These are phyloP conservation scores for Todiramphus chloris DNA, from an alignment of 2,113 vertebrate species.

Conservation along the genomic window DNA sequence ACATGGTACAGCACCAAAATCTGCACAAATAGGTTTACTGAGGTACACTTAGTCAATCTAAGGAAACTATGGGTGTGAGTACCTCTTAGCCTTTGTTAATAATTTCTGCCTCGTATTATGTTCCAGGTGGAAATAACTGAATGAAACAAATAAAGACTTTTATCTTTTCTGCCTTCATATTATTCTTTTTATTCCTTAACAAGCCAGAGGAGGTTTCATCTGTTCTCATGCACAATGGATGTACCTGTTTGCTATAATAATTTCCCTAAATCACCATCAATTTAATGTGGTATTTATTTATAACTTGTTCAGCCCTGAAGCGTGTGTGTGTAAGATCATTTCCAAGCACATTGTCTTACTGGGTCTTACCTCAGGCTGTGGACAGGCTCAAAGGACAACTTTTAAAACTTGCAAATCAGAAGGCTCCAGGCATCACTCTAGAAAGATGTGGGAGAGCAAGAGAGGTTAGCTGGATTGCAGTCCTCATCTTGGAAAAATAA, in stretches of 20 bases:
- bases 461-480: background rate
- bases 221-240: background rate
- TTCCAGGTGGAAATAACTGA: background rate
- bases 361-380: background rate
- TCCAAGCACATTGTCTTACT: background rate
- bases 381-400: background rate
- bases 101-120: background rate
- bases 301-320: background rate
- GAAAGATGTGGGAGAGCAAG: background rate
- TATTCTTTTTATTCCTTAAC: background rate
- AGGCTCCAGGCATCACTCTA: background rate
- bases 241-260: background rate
- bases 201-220: background rate
- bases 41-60: background rate
- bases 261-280: background rate
- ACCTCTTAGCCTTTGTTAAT: background rate
- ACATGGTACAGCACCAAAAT: background rate
- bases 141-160: background rate
- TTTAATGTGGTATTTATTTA: background rate
- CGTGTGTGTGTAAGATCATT: accelerated
- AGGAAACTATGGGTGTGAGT: background rate
- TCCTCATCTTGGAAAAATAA: background rate
- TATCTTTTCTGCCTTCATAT: background rate
- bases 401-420: background rate
- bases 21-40: background rate